Evolutionary conservation across 1,140 invertebrate species (phyloP).

Genomic region (Bombus cullumanus): DNA sequence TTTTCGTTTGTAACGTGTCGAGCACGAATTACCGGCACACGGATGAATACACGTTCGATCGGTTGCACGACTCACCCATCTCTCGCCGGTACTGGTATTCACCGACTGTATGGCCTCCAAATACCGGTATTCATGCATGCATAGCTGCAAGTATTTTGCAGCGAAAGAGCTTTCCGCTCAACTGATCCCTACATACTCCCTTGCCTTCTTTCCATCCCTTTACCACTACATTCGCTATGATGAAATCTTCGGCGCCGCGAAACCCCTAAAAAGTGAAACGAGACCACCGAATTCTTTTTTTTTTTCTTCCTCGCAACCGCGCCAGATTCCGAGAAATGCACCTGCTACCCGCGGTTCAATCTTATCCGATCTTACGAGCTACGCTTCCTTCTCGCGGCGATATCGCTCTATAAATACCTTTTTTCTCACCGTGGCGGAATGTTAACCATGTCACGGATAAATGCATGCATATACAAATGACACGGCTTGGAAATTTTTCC

Average conservation of each 20-base stretch:
- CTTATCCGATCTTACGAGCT: conserved; percentile 5
- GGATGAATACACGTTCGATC: conserved; percentile 30
- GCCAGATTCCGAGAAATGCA: not conserved
- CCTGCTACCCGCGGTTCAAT: conserved; percentile 33
- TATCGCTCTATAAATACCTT: not conserved
- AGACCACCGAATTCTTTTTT: conserved; percentile 54
- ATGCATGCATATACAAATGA: not conserved
- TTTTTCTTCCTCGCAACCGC: not conserved
- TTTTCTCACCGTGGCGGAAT: too few relatives aligned
- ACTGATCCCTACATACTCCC: conserved; percentile 18
- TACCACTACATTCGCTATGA: conserved; percentile 43
- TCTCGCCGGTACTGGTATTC: conserved; percentile 36
- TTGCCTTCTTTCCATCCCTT: conserved; percentile 8
- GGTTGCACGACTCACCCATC: conserved; percentile 26
- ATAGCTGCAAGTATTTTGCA: conserved; percentile 56
- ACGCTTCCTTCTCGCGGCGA: not conserved
- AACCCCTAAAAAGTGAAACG: conserved; percentile 51
- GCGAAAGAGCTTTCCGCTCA: conserved; percentile 51
- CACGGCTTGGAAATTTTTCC: not conserved
- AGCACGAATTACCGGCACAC: not conserved
- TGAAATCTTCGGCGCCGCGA: conserved; percentile 61
- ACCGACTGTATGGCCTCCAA: conserved; percentile 22
- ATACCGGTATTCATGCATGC: conserved; percentile 42
- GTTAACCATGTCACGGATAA: not conserved
- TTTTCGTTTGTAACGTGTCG: not conserved